phyloP scores from a whole-genome alignment of 2,797 vertebrate species.

The Neosalanx taihuensis region DNA sequence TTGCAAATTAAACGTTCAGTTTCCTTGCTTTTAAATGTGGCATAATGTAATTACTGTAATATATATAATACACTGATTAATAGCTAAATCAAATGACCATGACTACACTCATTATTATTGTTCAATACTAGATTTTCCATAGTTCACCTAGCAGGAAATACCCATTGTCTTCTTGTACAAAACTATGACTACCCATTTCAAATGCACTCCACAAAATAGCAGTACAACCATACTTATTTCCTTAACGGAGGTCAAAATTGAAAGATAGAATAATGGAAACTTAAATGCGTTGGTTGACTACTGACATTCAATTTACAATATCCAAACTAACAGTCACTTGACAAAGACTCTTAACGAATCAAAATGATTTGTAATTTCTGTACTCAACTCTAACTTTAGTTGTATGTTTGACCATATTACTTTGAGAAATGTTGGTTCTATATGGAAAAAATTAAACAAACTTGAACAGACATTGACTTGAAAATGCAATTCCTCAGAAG shows the following conservation, averaged over 20 bases:
- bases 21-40: background rate
- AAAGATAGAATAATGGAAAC: background rate
- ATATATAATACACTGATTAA: background rate
- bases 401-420: no score
- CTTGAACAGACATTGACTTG: no score
- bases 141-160: background rate
- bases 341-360: no score
- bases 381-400: no score
- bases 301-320: background rate
- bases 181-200: background rate
- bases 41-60: background rate
- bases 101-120: background rate
- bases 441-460: no score
- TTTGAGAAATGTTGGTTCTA: no score
- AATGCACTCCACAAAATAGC: background rate
- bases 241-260: slow-evolving; percentile 3
- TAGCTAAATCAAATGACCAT: no score
- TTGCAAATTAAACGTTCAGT: background rate
- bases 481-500: no score
- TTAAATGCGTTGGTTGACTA: background rate
- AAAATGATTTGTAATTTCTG: no score
- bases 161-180: background rate
- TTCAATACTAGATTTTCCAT: background rate
- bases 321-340: no score
- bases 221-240: no score